Evolutionary conservation across 2,888 invertebrate genomes (phyloP), one percentile per base, ranked within the genome.

Genomic region (Psylliodes chrysocephalus): DNA sequence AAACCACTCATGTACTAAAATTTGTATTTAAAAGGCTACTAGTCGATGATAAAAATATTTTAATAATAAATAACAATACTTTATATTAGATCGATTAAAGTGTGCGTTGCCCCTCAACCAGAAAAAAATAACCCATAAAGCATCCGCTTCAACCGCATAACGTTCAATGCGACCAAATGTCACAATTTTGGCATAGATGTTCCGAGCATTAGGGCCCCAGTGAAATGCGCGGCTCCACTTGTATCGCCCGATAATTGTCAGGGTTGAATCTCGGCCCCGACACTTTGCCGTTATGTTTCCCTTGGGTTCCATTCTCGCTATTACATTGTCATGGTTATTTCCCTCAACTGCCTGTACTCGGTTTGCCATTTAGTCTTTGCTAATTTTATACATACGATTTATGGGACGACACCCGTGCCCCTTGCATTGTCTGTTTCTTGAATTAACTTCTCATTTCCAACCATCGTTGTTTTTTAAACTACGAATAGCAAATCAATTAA

Each of bases 261-360:
- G 78, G 74, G 78, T 73, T 73, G 76, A 75, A 76, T 73, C 74
- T 72, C 73, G 73, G 74, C 75, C 78, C 78, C 74, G 6, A 68
- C 76, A 78, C 78, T 79, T 80, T 76, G 76, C 74, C 78, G 79
- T 81, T 81, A 82, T 82, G 76, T 72, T 70, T 79, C 82, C 81
- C 82, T 63, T 54, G 82, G 79, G 82, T 73, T 78, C 79, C 80
- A 82, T 82, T 81, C 77, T 69, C 77, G 77, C 82, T 81, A 81
- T 82, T 81, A 81, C 79, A 75, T 76, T 80, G 81, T 81, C 65
- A 64, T 63, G 64, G 68, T 66, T 66, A 64, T 69, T 66, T 69
- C 66, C 64, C 68, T 66, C 66, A 64, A 64, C 66, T 63, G 44
- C 56, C 51, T 64, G 49, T 49, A 35, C 61, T 44, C 40, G 51